Evolutionary conservation across 1,140 invertebrate genomes (phyloP), one percentile per base, ranked within the genome.

Genomic region (Phocides pigmalion): DNA sequence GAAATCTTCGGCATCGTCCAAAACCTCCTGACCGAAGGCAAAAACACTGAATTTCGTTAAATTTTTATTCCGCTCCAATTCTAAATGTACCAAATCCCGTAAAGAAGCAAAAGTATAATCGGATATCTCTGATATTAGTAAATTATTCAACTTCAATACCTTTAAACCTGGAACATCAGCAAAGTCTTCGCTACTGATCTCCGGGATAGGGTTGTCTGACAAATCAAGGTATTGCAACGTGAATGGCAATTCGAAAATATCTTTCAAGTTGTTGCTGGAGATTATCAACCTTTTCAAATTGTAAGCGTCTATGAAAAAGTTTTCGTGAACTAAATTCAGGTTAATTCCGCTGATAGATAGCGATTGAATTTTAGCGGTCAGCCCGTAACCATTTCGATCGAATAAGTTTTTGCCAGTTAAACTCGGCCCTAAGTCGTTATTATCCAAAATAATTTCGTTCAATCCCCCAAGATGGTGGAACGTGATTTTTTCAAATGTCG

Each of bases 401-500:
- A 92, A 91, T 15, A 91, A 61, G 56, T 82, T 87, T 0, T 65
- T 70, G 12, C 76, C 53, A 41, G 66, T 59, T 12, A 90, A 64
- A 68, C 71, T 77, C 3, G 61, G 56, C 22, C 89, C 89, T 11
- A 92, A 71, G 17, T 87, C 53, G 17, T 92, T 92, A 37, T 87
- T 74, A 54, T 90, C 80, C 20, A 94, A 70, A 56, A 92, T 81
- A 6, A 94, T 80, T 62, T 89, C 84, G 2, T 81, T 76, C 42
- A 94, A 75, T 68, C 84, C 82, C 0, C 71, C 74, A 59, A 93
- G 73, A 49, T 83, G 81, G 64, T 88, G 81, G 56, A 94, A 93
- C 0, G 82, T 70, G 44, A 91, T 59, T 44, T 79, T 75, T 6
- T 85, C 74, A 47, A 93, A 82, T 11, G 82, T 74, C 2, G 79